phyloP scores from a whole-genome alignment of 1,140 invertebrate genomes.

The Pomacea maculata region DNA sequence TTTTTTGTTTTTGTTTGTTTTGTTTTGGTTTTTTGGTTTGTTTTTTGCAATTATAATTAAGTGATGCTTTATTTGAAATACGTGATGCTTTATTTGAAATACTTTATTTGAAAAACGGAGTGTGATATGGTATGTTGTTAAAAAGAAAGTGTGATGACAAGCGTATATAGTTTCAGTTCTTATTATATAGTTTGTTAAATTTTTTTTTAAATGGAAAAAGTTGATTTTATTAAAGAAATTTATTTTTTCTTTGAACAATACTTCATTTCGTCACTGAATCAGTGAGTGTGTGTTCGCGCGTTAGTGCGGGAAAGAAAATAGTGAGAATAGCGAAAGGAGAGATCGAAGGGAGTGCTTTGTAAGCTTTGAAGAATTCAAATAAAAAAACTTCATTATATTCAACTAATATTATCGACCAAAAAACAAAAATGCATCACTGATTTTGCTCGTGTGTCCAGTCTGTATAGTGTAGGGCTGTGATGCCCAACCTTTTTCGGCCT shows the following conservation, averaged over 20 bases:
- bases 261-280: neutral
- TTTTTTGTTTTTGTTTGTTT: neutral
- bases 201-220: neutral
- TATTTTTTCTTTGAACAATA: neutral
- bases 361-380: neutral
- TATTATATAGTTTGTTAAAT: neutral
- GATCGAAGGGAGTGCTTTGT: neutral
- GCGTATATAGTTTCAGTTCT: neutral
- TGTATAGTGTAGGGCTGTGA: too few species aligned
- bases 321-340: neutral
- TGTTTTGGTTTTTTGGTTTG: neutral
- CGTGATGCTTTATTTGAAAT: neutral
- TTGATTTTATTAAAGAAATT: neutral
- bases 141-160: neutral
- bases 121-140: neutral
- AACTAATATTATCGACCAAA: too few species aligned
- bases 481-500: too few species aligned
- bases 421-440: neutral
- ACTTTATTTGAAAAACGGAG: neutral
- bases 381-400: too few species aligned
- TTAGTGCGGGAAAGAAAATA: neutral
- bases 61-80: neutral
- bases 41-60: neutral
- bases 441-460: neutral
- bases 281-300: constrained; percentile 4